phyloP scores from a whole-genome alignment of 2,888 invertebrate species.

The Heteromyza rotundicornis region DNA sequence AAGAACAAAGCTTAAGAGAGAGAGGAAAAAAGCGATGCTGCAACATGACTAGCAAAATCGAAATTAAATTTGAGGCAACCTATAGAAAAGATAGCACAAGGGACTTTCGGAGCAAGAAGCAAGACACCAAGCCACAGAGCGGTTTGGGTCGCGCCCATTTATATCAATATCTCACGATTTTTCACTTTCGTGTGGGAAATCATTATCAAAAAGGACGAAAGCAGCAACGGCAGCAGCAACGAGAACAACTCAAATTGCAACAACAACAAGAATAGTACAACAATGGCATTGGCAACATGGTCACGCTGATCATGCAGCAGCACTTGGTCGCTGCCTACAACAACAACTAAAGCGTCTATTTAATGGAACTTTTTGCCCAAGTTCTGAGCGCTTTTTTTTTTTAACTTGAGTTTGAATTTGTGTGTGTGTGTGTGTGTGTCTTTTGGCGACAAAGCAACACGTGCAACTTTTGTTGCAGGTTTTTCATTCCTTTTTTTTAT shows the following conservation, averaged over 20 bases:
- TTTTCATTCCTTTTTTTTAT: background rate
- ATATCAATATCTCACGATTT: constrained; percentile 26
- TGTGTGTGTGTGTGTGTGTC: too few species aligned
- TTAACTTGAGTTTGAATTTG: too few species aligned
- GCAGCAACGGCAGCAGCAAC: background rate
- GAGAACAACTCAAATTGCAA: constrained; percentile 3
- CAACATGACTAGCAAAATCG: background rate
- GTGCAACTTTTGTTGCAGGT: background rate
- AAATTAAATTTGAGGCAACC: constrained; percentile 1
- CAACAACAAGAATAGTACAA: background rate
- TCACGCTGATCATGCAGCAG: constrained; percentile 14
- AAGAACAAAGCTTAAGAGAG: background rate
- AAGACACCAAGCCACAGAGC: background rate
- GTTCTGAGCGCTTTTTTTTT: too few species aligned
- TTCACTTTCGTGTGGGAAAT: constrained; percentile 26
- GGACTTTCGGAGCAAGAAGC: background rate
- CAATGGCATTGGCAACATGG: constrained; percentile 9
- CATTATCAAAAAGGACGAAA: constrained; percentile 5
- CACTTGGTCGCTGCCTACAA: background rate
- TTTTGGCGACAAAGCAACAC: background rate
- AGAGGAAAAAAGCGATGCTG: background rate
- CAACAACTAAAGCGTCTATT: background rate
- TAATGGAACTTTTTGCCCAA: too few species aligned
- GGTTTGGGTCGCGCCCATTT: constrained; percentile 19
- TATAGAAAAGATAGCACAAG: background rate